These are phyloP conservation scores for Lycaon pictus DNA, from an alignment of 2,113 vertebrate species.

Conservation along the genomic window DNA sequence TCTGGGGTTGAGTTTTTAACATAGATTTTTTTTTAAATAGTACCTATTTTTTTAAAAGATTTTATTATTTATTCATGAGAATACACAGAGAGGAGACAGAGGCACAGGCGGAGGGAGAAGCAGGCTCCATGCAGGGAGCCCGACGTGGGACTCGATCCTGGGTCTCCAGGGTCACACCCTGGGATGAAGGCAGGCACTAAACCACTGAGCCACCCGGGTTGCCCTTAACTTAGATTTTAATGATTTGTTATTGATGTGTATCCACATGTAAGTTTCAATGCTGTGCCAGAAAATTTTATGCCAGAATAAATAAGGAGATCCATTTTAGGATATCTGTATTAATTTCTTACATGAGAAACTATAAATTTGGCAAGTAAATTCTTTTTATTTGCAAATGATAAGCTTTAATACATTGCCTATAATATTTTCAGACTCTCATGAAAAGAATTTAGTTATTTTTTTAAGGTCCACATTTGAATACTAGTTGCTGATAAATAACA, in stretches of 20 bases:
- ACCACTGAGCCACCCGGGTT: too few relatives aligned
- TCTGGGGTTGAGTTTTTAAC: not conserved
- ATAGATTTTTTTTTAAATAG: not conserved
- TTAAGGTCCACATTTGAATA: not conserved
- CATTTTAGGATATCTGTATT: not conserved
- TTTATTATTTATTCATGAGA: too few relatives aligned
- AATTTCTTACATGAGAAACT: not conserved
- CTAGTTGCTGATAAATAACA: not conserved
- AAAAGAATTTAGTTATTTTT: not conserved
- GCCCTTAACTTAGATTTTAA: conserved; percentile 10
- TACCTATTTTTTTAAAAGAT: too few relatives aligned
- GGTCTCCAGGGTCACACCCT: too few relatives aligned
- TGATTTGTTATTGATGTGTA: not conserved
- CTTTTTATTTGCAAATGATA: conserved; percentile 11
- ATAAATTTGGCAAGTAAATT: not conserved
- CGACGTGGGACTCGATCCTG: too few relatives aligned
- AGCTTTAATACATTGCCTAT: not conserved
- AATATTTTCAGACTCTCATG: not conserved
- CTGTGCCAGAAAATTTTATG: not conserved
- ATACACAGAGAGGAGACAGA: too few relatives aligned
- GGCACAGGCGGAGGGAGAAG: too few relatives aligned
- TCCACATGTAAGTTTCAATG: not conserved
- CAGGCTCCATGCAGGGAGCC: too few relatives aligned
- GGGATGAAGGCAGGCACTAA: too few relatives aligned
- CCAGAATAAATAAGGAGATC: not conserved